Conservation (phyloP, 2,113 vertebrate genomes). For the Indicator indicator region DNA sequence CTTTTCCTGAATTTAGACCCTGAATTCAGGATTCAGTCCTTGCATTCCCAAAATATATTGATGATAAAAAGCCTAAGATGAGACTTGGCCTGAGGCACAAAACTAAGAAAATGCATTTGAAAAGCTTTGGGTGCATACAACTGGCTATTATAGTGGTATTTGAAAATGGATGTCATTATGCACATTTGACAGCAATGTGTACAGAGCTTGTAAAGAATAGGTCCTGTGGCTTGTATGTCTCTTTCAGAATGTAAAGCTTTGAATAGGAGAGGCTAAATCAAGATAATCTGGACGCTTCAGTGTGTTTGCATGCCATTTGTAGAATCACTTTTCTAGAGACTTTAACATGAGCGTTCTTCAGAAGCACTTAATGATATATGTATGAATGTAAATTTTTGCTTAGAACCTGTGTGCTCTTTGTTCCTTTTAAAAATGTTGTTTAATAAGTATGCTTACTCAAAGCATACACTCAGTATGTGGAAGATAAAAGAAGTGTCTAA, state of each 20-base stretch:
- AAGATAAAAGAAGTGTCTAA: background rate
- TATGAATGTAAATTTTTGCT: background rate
- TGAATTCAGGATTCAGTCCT: background rate
- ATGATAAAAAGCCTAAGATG: background rate
- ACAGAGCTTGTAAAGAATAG: background rate
- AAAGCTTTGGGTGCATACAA: conserved; percentile 24
- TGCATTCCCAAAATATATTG: background rate
- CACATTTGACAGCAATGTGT: background rate
- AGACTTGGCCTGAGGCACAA: conserved; percentile 26
- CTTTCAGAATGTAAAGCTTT: background rate
- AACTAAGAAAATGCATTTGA: background rate
- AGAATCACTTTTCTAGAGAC: background rate
- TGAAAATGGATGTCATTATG: conserved; percentile 15
- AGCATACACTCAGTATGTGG: background rate
- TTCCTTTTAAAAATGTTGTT: background rate
- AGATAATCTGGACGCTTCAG: background rate
- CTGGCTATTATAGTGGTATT: conserved; percentile 29
- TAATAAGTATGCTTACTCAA: background rate
- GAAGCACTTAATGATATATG: background rate
- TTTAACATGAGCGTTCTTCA: background rate
- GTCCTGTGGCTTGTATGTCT: background rate
- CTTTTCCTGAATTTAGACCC: background rate
- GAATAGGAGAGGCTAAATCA: background rate
- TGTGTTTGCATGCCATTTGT: background rate
- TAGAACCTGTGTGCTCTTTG: background rate